These are phyloP conservation scores for Melieria picta DNA, from an alignment of 2,888 invertebrate species.

Conservation along the genomic window DNA sequence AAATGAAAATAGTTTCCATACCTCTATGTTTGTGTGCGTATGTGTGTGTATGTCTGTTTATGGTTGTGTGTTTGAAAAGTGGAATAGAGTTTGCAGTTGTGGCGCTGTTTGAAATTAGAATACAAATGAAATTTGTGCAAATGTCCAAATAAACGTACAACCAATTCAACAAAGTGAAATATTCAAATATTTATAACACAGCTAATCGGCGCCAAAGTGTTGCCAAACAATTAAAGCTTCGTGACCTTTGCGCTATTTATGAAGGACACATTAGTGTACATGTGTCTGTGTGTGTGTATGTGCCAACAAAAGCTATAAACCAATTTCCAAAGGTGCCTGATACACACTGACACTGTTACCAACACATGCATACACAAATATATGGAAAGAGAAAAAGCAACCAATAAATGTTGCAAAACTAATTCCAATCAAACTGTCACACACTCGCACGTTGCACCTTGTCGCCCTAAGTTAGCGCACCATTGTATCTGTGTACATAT, in stretches of 20 bases:
- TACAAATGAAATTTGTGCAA: background rate
- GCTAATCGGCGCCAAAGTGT: background rate
- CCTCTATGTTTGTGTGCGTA: background rate
- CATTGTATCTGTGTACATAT: too few species aligned
- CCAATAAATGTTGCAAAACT: constrained; percentile 1
- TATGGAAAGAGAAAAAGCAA: background rate
- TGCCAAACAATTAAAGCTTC: constrained; percentile 2
- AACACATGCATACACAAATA: background rate
- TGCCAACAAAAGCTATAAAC: background rate
- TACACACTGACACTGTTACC: background rate
- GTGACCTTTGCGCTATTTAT: too few species aligned
- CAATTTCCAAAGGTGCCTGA: background rate
- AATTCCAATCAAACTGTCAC: background rate
- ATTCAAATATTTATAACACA: background rate
- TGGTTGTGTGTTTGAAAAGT: constrained; percentile 2
- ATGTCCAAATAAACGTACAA: background rate
- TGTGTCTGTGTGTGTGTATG: background rate
- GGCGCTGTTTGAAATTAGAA: background rate
- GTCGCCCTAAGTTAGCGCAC: too few species aligned
- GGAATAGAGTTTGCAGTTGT: background rate
- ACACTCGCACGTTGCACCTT: background rate
- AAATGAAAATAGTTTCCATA: background rate
- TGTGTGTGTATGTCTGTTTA: background rate
- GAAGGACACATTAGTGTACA: too few species aligned
- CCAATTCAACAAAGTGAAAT: background rate